A percentile compares a stretch with the other conserved stretches of the same genome.
These are phyloP conservation scores for Acromyrmex heyeri DNA, from an alignment of 1,140 invertebrate genomes.

Conservation along the genomic window DNA sequence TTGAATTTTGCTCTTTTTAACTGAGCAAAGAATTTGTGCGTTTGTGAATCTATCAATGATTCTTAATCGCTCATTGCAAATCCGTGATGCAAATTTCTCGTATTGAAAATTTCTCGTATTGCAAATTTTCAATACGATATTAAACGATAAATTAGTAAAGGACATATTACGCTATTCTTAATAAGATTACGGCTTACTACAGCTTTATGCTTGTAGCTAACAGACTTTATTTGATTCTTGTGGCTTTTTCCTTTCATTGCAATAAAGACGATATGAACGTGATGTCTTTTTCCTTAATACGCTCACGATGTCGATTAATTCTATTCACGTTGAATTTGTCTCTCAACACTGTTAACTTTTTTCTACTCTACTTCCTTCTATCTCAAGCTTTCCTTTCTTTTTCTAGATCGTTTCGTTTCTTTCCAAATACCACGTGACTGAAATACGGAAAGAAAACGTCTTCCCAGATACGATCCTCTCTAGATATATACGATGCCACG, in stretches of 20 bases:
- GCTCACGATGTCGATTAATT: slow-evolving; percentile 53
- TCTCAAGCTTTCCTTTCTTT: slow-evolving; percentile 12
- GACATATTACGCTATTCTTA: slow-evolving; percentile 9
- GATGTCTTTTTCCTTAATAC: slow-evolving; percentile 54
- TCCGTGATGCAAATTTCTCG: background rate
- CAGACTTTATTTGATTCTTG: slow-evolving; percentile 40
- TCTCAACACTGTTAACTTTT: slow-evolving; percentile 66
- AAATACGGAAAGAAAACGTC: slow-evolving; percentile 40
- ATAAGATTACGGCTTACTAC: background rate
- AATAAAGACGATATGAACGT: slow-evolving; percentile 36
- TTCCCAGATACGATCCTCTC: background rate
- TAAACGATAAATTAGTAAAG: background rate
- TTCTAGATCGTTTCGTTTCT: slow-evolving; percentile 12
- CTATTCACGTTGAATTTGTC: slow-evolving; percentile 61
- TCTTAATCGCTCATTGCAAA: background rate
- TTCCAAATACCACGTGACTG: slow-evolving; percentile 41
- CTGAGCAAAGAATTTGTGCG: background rate
- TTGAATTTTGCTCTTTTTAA: background rate
- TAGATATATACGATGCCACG: slow-evolving; percentile 3
- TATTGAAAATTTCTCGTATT: background rate
- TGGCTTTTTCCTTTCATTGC: slow-evolving; percentile 16
- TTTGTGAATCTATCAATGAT: background rate
- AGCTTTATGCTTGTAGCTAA: background rate
- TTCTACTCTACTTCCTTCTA: slow-evolving; percentile 66
- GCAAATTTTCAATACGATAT: background rate